phyloP scores from a whole-genome alignment of 2,113 vertebrate species.

The Colistium nudipinnis region DNA sequence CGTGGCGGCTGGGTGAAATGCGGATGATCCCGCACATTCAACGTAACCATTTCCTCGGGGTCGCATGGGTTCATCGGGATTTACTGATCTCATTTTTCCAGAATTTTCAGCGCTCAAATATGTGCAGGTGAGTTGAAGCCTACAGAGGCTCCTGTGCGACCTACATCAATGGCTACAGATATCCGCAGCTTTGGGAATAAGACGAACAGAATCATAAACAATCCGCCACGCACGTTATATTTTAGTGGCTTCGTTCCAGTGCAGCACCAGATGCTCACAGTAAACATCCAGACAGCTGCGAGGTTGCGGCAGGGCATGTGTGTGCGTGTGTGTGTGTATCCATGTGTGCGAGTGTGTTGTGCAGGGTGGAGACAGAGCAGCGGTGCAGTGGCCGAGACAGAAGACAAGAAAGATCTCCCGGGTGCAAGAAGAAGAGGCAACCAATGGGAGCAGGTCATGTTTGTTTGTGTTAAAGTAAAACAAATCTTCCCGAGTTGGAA shows the following conservation, averaged over 20 bases:
- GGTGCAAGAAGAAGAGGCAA: too few species aligned
- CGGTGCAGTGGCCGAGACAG: too few species aligned
- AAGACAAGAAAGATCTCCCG: too few species aligned
- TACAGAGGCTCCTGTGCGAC: neutral
- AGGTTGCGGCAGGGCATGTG: conserved; percentile 1
- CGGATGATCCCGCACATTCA: neutral
- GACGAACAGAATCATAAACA: conserved; percentile 2
- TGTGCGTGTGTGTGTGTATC: neutral
- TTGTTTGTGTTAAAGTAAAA: too few species aligned
- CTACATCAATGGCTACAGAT: neutral
- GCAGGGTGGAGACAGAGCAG: neutral
- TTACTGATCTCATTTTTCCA: neutral
- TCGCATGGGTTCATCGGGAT: neutral
- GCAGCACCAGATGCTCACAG: conserved; percentile 6
- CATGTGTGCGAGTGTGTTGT: neutral
- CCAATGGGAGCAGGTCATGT: too few species aligned
- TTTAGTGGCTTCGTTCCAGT: neutral
- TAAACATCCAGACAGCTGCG: conserved; percentile 40
- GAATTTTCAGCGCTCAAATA: neutral
- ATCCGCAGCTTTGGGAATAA: conserved; percentile 3
- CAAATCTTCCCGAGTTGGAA: too few species aligned
- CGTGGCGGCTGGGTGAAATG: neutral
- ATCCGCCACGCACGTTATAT: neutral
- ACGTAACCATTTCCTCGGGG: neutral
- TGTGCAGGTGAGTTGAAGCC: neutral